These are phyloP conservation scores for Pyralis farinalis DNA, from an alignment of 2,888 invertebrate genomes.

Conservation along the genomic window DNA sequence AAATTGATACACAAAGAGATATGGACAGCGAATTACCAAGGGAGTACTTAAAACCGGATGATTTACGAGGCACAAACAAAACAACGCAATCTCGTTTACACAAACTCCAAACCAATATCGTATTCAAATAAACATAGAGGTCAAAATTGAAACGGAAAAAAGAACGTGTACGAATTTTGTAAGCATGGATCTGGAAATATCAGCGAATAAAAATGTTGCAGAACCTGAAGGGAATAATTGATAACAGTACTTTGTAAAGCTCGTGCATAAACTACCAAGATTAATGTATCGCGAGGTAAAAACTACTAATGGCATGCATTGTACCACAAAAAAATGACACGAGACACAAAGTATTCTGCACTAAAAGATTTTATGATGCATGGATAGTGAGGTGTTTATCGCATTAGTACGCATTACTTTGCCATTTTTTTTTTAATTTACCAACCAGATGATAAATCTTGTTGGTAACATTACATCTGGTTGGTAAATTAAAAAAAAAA, in stretches of 20 bases:
- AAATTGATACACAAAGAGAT: slow-evolving; percentile 12
- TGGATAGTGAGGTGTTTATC: too few relatives aligned
- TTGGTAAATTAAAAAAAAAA: too few relatives aligned
- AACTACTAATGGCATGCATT: slow-evolving; percentile 8
- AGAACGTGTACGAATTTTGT: not conserved
- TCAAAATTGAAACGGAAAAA: slow-evolving; percentile 1
- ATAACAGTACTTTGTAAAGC: slow-evolving; percentile 3
- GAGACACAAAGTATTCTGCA: too few relatives aligned
- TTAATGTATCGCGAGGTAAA: slow-evolving; percentile 10
- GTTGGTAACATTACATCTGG: too few relatives aligned
- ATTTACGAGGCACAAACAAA: slow-evolving; percentile 19
- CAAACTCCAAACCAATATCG: not conserved
- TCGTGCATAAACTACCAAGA: slow-evolving; percentile 4
- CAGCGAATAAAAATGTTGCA: slow-evolving; percentile 9
- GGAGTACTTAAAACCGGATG: slow-evolving; percentile 22
- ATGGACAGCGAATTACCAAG: slow-evolving; percentile 21
- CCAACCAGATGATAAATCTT: too few relatives aligned
- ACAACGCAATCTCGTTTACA: not conserved
- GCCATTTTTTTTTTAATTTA: too few relatives aligned
- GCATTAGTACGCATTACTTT: too few relatives aligned
- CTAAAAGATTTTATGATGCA: too few relatives aligned
- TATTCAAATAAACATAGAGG: slow-evolving; percentile 1
- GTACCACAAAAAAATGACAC: not conserved
- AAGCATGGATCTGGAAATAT: slow-evolving; percentile 2
- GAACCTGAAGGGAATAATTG: slow-evolving; percentile 12